Evolutionary conservation across 2,888 invertebrate genomes (phyloP).

Genomic region (Eristalis pertinax): DNA sequence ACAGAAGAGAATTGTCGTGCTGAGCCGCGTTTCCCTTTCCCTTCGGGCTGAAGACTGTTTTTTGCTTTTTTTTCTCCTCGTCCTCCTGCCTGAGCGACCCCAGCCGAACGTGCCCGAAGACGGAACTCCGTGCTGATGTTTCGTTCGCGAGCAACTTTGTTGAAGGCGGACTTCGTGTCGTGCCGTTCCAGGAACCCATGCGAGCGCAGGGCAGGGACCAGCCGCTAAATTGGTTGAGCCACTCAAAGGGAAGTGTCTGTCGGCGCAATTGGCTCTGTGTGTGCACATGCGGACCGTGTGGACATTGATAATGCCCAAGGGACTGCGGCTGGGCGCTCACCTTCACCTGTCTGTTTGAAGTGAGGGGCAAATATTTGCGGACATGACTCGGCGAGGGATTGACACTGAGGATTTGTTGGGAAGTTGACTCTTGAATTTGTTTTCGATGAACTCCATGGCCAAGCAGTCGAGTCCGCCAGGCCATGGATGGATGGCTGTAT

Average conservation of each 20-base stretch:
- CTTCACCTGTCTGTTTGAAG: not conserved
- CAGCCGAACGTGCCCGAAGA: constrained; percentile 55
- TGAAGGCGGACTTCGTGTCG: constrained; percentile 24
- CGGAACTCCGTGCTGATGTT: constrained; percentile 31
- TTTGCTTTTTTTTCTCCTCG: constrained; percentile 17
- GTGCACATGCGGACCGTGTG: constrained; percentile 34
- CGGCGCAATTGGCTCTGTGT: not conserved
- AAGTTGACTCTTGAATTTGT: not conserved
- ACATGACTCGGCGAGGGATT: constrained; percentile 1
- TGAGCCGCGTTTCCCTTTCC: constrained; percentile 12
- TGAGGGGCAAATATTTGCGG: not conserved
- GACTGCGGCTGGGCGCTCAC: not conserved
- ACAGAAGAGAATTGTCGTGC: constrained; percentile 57
- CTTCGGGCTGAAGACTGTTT: not conserved
- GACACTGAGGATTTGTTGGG: not conserved
- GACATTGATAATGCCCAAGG: constrained; percentile 33
- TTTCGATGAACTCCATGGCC: not conserved
- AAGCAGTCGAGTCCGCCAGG: too few species aligned
- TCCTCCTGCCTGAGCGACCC: constrained; percentile 29
- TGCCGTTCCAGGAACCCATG: constrained; percentile 46
- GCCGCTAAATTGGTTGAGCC: constrained; percentile 58
- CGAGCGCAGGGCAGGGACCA: not conserved
- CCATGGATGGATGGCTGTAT: too few species aligned
- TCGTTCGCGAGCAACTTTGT: constrained; percentile 39
- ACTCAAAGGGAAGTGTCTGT: constrained; percentile 63